Evolutionary conservation across 1,140 invertebrate species (phyloP).

Genomic region (Drosophila ananassae): DNA sequence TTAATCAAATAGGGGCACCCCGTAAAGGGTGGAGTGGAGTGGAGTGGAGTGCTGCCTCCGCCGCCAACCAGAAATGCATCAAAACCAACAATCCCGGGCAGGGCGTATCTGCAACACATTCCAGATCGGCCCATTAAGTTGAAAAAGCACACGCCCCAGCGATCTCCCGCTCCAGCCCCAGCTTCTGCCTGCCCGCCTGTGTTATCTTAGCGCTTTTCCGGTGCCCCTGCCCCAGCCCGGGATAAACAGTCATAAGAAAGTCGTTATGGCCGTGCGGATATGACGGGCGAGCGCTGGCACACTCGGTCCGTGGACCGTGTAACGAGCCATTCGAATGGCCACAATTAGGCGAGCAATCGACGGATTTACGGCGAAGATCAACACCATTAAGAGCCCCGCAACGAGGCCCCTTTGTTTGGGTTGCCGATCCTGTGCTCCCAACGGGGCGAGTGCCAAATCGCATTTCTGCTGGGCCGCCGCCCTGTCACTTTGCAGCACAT

Average conservation of each 20-base stretch:
- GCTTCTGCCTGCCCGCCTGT: slow-evolving; percentile 28
- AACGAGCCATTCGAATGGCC: slow-evolving; percentile 26
- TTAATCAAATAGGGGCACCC: slow-evolving; percentile 60
- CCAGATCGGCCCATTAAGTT: slow-evolving; percentile 57
- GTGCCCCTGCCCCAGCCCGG: slow-evolving; percentile 11
- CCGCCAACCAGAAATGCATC: slow-evolving; percentile 64
- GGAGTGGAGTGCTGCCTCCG: slow-evolving; percentile 46
- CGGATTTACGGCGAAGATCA: slow-evolving; percentile 6
- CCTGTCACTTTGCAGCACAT: slow-evolving; percentile 29
- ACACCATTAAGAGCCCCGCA: slow-evolving; percentile 12
- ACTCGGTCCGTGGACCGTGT: slow-evolving; percentile 15
- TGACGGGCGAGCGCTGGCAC: slow-evolving; percentile 16
- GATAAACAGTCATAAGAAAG: slow-evolving; percentile 67
- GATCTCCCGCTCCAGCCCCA: slow-evolving; percentile 38
- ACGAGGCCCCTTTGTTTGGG: neutral
- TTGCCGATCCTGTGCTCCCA: neutral
- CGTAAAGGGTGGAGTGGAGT: slow-evolving; percentile 44
- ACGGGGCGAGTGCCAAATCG: neutral
- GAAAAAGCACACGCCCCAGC: slow-evolving; percentile 69
- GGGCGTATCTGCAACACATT: slow-evolving; percentile 42
- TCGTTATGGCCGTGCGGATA: slow-evolving; percentile 43
- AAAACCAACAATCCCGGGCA: slow-evolving; percentile 34
- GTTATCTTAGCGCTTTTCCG: slow-evolving; percentile 75
- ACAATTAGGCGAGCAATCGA: slow-evolving; percentile 20
- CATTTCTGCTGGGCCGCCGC: neutral